phyloP scores from a whole-genome alignment of 2,888 invertebrate genomes.

The Aporophyla nigra region DNA sequence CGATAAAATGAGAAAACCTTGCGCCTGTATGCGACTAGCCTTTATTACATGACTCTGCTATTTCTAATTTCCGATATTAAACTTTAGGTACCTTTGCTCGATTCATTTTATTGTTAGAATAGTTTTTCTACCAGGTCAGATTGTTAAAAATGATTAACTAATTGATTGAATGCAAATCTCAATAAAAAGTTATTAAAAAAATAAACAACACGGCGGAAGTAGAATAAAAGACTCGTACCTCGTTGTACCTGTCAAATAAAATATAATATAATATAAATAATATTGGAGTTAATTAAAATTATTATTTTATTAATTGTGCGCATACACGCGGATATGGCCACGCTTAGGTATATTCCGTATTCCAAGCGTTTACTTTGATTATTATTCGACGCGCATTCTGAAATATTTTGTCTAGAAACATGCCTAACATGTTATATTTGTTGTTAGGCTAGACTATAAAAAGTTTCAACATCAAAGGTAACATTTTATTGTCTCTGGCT shows the following conservation, averaged over 20 bases:
- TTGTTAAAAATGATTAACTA: conserved; percentile 33
- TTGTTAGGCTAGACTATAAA: background rate
- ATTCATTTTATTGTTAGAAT: background rate
- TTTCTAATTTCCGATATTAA: background rate
- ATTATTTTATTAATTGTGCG: conserved; percentile 11
- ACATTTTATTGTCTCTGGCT: background rate
- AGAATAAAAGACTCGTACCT: conserved; percentile 17
- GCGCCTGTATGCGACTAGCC: background rate
- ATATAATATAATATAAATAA: conserved; percentile 11
- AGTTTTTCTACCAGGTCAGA: background rate
- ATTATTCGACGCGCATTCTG: conserved; percentile 10
- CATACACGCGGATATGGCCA: conserved; percentile 30
- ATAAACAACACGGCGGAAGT: conserved; percentile 27
- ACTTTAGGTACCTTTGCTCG: background rate
- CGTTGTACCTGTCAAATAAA: conserved; percentile 11
- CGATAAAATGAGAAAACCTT: conserved; percentile 33
- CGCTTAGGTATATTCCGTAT: conserved; percentile 36
- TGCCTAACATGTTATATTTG: background rate
- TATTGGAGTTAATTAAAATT: conserved; percentile 16
- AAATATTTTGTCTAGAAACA: background rate
- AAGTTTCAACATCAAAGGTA: background rate
- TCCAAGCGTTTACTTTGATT: conserved; percentile 12
- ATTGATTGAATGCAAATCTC: conserved; percentile 4
- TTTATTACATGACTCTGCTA: background rate
- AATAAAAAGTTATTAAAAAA: conserved; percentile 28